phyloP scores from a whole-genome alignment of 2,888 invertebrate species.

The Drosophila hamatofila region DNA sequence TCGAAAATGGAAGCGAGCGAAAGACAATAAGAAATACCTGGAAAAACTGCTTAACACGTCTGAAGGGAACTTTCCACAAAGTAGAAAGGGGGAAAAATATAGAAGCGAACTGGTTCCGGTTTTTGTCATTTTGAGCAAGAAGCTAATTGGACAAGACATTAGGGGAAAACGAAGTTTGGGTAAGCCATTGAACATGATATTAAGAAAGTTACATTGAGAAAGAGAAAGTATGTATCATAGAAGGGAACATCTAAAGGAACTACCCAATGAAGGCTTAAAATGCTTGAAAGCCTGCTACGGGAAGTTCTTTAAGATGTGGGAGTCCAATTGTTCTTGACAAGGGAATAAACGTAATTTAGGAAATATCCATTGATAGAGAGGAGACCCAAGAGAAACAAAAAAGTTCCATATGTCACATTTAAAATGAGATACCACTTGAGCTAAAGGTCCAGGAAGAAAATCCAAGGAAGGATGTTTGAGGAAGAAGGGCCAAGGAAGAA shows the following conservation, averaged over 20 bases:
- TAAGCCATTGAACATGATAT: slow-evolving; percentile 3
- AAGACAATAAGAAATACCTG: slow-evolving; percentile 18
- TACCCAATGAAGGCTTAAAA: not conserved
- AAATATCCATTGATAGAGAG: not conserved
- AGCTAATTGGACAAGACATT: slow-evolving; percentile 24
- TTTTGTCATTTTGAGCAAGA: slow-evolving; percentile 8
- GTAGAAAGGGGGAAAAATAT: not conserved
- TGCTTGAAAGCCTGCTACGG: no score
- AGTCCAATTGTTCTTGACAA: no score
- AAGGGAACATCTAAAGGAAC: not conserved
- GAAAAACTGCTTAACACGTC: slow-evolving; percentile 33
- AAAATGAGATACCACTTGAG: not conserved
- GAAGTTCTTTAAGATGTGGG: not conserved
- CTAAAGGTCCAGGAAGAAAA: not conserved
- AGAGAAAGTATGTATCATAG: not conserved
- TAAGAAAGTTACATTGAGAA: not conserved
- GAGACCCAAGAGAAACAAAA: not conserved
- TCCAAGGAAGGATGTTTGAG: no score
- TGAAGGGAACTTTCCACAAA: slow-evolving; percentile 12
- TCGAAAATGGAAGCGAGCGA: slow-evolving; percentile 35
- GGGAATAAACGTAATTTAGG: not conserved
- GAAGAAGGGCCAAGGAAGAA: no score
- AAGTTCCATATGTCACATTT: not conserved
- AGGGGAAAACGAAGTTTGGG: not conserved
- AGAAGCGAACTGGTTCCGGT: not conserved